These are phyloP conservation scores for Cichlasoma orientale DNA, from an alignment of 2,797 vertebrate species.

Conservation along the genomic window DNA sequence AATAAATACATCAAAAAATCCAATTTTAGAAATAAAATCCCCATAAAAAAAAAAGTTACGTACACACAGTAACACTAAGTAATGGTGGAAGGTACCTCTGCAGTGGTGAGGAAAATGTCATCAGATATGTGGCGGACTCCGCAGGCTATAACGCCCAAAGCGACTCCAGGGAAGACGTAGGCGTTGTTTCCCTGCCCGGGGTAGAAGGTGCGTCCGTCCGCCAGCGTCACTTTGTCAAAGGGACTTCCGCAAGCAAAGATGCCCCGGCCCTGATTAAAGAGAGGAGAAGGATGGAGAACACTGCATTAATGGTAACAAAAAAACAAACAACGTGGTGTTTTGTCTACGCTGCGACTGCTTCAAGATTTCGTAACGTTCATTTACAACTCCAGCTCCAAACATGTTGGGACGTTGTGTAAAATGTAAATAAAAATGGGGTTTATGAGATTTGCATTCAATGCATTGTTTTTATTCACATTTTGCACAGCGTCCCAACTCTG, in stretches of 20 bases:
- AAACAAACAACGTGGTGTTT: not conserved
- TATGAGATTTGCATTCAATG: not conserved
- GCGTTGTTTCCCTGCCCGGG: conserved; percentile 98
- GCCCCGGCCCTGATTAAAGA: conserved; percentile 85
- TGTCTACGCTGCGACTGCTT: not conserved
- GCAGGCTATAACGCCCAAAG: conserved; percentile 90
- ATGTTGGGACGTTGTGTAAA: not conserved
- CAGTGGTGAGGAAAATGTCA: conserved; percentile 94
- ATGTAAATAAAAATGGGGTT: not conserved
- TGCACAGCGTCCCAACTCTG: not conserved
- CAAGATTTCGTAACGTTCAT: not conserved
- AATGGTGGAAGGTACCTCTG: conserved; percentile 83
- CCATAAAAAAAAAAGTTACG: not conserved
- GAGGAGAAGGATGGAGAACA: not conserved
- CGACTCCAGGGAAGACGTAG: conserved; percentile 96
- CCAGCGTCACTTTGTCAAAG: conserved; percentile 90
- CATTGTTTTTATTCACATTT: not conserved
- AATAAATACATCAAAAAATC: not conserved
- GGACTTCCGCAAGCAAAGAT: conserved; percentile 98
- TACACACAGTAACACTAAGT: not conserved
- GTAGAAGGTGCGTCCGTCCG: conserved; percentile 89
- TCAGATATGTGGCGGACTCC: conserved; percentile 94
- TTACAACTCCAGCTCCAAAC: not conserved
- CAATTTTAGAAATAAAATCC: not conserved
- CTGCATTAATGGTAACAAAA: not conserved